Evolutionary conservation across 2,113 vertebrate genomes (phyloP).

Genomic region (Mustela nigripes): DNA sequence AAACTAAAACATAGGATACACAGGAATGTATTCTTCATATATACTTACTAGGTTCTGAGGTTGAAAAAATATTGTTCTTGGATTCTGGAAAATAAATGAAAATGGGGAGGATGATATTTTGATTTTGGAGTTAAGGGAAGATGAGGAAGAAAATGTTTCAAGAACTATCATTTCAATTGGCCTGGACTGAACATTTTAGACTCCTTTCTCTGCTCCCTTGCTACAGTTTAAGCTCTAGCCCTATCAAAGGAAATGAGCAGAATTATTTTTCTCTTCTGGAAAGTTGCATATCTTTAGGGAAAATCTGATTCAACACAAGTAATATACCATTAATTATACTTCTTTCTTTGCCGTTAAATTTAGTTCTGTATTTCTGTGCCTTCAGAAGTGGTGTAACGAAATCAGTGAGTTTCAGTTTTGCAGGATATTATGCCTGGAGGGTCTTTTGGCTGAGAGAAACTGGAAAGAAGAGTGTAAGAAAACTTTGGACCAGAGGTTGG

Average conservation of each 20-base stretch:
- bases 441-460: background rate
- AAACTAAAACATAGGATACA: slow-evolving; percentile 35
- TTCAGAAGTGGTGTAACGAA: background rate
- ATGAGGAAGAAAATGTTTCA: slow-evolving; percentile 44
- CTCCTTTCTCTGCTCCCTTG: slow-evolving; percentile 38
- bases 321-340: background rate
- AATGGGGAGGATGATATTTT: slow-evolving; percentile 29
- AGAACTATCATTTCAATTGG: background rate
- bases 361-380: background rate
- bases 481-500: background rate
- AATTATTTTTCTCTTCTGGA: slow-evolving; percentile 37
- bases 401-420: background rate
- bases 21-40: background rate
- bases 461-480: background rate
- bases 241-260: background rate
- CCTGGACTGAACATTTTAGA: background rate
- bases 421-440: background rate
- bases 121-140: slow-evolving; percentile 28
- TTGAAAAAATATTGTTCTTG: slow-evolving; percentile 36
- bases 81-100: slow-evolving; percentile 59
- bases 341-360: background rate
- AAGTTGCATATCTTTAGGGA: slow-evolving; percentile 17
- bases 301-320: background rate
- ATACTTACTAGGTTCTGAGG: background rate
- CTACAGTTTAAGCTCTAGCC: background rate